phyloP scores from a whole-genome alignment of 2,113 vertebrate species.

The Thalassarche chlororhynchos region DNA sequence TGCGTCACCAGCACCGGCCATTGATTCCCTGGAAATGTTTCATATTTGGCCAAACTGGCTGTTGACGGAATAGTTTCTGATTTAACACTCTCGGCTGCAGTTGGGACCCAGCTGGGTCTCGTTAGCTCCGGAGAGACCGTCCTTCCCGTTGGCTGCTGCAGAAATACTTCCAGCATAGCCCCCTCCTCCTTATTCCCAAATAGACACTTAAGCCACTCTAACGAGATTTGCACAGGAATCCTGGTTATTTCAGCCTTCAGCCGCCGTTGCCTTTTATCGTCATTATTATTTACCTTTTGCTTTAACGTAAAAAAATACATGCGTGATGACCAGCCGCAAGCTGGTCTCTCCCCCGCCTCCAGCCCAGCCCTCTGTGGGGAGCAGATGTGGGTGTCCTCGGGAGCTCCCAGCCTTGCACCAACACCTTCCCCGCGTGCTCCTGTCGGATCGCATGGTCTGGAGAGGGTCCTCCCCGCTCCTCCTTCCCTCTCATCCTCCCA shows the following conservation, averaged over 20 bases:
- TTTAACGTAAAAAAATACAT: neutral
- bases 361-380: neutral
- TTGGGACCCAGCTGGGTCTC: conserved; percentile 61
- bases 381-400: neutral
- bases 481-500: neutral
- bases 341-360: neutral
- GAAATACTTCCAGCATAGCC: conserved; percentile 21
- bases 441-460: neutral
- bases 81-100: conserved; percentile 64
- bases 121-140: conserved; percentile 44
- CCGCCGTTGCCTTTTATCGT: neutral
- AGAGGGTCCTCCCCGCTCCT: neutral
- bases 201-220: conserved; percentile 1
- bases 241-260: conserved; percentile 23
- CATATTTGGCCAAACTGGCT: conserved; percentile 71
- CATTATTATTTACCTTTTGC: neutral
- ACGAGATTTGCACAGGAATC: conserved; percentile 28
- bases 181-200: conserved; percentile 37
- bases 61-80: conserved; percentile 72
- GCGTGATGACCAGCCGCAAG: neutral
- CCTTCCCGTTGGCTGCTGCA: conserved; percentile 51
- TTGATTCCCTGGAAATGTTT: conserved; percentile 70
- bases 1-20: conserved; percentile 53
- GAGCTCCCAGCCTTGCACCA: neutral
- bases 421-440: neutral